A percentile compares a stretch with the other conserved stretches of the same genome.
Conservation (phyloP, 2,113 vertebrate species). For the Crotalus helleri region DNA sequence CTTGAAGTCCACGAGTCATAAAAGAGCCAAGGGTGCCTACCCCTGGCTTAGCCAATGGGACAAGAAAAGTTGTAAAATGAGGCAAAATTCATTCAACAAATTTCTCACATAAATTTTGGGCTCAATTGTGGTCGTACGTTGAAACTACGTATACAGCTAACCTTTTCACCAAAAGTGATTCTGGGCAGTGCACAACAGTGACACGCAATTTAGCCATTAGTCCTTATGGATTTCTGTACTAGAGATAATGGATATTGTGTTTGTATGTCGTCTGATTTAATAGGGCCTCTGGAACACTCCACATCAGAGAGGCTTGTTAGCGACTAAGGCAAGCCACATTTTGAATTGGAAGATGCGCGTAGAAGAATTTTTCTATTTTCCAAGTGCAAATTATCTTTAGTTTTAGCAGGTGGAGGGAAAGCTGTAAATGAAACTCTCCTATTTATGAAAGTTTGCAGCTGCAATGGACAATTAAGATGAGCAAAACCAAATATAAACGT, state of each 20-base stretch:
- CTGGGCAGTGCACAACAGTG: too few relatives aligned
- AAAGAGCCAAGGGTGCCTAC: too few relatives aligned
- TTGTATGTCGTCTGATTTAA: background rate
- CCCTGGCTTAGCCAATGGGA: too few relatives aligned
- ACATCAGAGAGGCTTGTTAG: background rate
- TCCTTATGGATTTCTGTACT: background rate
- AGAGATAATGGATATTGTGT: background rate
- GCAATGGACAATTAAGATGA: background rate
- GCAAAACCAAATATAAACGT: background rate
- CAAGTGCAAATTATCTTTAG: background rate
- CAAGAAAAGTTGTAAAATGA: too few relatives aligned
- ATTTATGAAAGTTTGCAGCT: background rate
- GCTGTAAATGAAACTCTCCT: background rate
- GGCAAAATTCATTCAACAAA: too few relatives aligned
- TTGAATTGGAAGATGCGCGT: background rate
- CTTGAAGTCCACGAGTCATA: too few relatives aligned
- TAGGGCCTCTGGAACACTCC: background rate
- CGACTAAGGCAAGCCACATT: background rate
- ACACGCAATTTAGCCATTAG: background rate
- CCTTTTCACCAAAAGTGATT: too few relatives aligned
- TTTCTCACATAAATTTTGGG: too few relatives aligned
- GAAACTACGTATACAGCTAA: too few relatives aligned
- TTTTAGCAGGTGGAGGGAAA: background rate
- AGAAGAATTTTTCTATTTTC: background rate
- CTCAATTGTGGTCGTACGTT: too few relatives aligned